Conservation (phyloP, 1,140 invertebrate genomes). For the Epicauta chinensis region DNA sequence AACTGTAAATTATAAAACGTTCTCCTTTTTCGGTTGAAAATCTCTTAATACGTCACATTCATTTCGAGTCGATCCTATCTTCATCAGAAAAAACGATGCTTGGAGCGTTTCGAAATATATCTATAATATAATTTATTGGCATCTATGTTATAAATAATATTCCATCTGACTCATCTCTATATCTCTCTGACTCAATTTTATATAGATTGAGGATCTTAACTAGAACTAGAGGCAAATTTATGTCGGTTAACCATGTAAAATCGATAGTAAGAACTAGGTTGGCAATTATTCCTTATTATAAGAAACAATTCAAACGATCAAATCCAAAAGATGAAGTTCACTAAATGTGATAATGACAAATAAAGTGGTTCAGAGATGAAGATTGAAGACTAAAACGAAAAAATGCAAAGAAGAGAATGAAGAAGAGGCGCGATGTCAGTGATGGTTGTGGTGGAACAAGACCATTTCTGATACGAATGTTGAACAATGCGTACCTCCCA, state of each 20-base stretch:
- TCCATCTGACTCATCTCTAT: conserved; percentile 15
- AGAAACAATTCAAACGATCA: no score
- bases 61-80: conserved; percentile 20
- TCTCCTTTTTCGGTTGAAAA: conserved; percentile 9
- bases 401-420: conserved; percentile 9
- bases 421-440: not conserved
- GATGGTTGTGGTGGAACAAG: no score
- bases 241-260: no score
- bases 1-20: conserved; percentile 17
- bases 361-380: no score
- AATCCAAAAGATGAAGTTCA: no score
- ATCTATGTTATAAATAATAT: conserved; percentile 32
- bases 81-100: conserved; percentile 10
- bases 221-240: no score
- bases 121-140: conserved; percentile 28
- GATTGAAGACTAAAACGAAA: no score
- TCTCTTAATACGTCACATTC: conserved; percentile 18
- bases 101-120: conserved; percentile 23
- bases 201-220: no score
- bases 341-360: no score
- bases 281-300: no score
- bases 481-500: conserved; percentile 40
- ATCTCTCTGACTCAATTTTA: not conserved
- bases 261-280: no score
- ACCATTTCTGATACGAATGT: conserved; percentile 17